Conservation (phyloP, 2,113 vertebrate genomes). For the Corythornis madagascariensis region DNA sequence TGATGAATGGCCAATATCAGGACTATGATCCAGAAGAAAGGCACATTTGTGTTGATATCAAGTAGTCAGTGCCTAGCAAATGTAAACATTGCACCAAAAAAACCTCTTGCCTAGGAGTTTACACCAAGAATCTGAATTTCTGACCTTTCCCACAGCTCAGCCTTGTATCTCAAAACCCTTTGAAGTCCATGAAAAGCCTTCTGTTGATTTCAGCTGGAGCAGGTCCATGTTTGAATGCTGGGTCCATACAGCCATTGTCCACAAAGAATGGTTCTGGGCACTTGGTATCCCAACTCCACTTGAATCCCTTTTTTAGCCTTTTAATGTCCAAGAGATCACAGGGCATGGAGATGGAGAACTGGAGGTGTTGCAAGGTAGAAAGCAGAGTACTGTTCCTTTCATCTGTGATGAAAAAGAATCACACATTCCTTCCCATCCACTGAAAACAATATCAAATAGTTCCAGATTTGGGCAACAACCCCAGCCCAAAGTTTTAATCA, state of each 20-base stretch:
- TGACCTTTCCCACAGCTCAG: neutral
- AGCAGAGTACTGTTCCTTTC: neutral
- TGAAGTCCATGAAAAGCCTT: constrained; percentile 48
- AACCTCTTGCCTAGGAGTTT: neutral
- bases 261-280: neutral
- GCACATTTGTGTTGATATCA: neutral
- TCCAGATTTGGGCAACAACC: neutral
- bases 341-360: neutral
- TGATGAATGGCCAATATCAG: neutral
- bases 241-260: neutral
- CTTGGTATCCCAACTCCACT: neutral
- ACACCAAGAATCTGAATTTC: constrained; percentile 3
- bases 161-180: constrained; percentile 22
- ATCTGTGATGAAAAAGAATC: neutral
- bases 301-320: neutral
- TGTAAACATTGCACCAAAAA: neutral
- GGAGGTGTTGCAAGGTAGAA: constrained; percentile 48
- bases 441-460: neutral
- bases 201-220: constrained; percentile 37
- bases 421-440: neutral
- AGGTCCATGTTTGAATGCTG: neutral
- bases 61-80: neutral
- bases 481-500: neutral
- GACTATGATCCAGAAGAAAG: neutral
- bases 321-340: constrained; percentile 24